Conservation (phyloP, 2,797 vertebrate genomes). For the Coranthus polyacanthus region DNA sequence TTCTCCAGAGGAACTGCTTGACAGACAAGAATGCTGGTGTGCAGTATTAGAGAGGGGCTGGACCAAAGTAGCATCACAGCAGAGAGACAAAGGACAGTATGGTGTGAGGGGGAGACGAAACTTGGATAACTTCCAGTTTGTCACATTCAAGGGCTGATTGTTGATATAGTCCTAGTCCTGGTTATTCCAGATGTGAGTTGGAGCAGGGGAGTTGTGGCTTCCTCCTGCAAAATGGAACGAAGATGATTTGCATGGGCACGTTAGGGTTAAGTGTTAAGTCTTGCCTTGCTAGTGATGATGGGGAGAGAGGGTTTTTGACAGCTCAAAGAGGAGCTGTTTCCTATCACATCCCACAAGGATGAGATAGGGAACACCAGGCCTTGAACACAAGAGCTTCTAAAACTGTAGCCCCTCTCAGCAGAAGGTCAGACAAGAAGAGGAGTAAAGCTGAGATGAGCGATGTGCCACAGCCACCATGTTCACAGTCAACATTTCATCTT, state of each 20-base stretch:
- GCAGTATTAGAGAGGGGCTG: constrained; percentile 9
- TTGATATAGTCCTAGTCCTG: constrained; percentile 21
- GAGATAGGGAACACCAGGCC: constrained; percentile 65
- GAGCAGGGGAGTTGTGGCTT: constrained; percentile 8
- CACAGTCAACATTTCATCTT: constrained; percentile 86
- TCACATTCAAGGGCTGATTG: constrained; percentile 5
- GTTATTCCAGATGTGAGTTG: constrained; percentile 29
- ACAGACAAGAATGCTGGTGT: constrained; percentile 73
- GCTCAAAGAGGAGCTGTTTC: constrained; percentile 80
- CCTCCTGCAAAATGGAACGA: constrained; percentile 10
- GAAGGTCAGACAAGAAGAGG: constrained; percentile 59
- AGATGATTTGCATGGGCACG: constrained; percentile 39
- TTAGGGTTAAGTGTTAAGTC: constrained; percentile 76
- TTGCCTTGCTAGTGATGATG: constrained; percentile 56
- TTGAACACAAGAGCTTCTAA: constrained; percentile 50
- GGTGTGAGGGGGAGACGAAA: constrained; percentile 35
- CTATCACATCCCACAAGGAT: constrained; percentile 78
- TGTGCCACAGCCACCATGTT: constrained; percentile 79
- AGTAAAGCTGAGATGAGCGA: constrained; percentile 44
- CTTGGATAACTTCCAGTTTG: constrained; percentile 35
- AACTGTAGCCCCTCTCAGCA: constrained; percentile 42
- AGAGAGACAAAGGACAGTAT: constrained; percentile 31
- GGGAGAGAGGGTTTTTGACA: constrained; percentile 70
- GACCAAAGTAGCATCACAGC: constrained; percentile 33
- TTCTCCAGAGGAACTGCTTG: constrained; percentile 64